A percentile compares a stretch with the other conserved stretches of the same genome.
Evolutionary conservation across 2,888 invertebrate species (phyloP).

Genomic region (Anthophora plumipes): DNA sequence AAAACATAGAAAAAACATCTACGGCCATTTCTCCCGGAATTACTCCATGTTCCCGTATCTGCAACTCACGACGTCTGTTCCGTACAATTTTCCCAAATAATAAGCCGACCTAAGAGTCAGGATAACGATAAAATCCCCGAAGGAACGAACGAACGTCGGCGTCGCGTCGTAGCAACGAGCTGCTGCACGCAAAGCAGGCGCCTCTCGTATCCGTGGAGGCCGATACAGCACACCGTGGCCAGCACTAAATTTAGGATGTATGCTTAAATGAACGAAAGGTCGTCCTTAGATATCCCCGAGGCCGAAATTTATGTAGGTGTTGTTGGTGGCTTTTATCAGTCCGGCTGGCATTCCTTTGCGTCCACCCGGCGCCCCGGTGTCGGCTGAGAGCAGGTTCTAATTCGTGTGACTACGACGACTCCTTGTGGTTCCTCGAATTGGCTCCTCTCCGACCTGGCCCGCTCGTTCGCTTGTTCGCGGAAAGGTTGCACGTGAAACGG

Average conservation of each 20-base stretch:
- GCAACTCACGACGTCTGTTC: neutral
- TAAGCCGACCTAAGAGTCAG: neutral
- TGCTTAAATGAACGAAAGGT: conserved; percentile 82
- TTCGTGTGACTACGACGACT: conserved; percentile 77
- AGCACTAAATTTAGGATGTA: conserved; percentile 82
- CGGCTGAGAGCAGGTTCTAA: conserved; percentile 84
- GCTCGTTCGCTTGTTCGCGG: neutral
- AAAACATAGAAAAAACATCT: too few relatives aligned
- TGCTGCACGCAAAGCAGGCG: conserved; percentile 48
- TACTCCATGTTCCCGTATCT: neutral
- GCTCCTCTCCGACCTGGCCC: conserved; percentile 19
- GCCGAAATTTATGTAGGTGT: conserved; percentile 84
- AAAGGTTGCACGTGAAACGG: conserved; percentile 15
- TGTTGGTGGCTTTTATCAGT: conserved; percentile 84
- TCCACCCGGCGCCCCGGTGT: conserved; percentile 83
- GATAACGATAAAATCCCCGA: conserved; percentile 19
- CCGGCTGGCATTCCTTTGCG: conserved; percentile 82
- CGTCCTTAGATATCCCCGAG: conserved; percentile 79
- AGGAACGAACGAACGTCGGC: conserved; percentile 10
- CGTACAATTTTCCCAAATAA: conserved; percentile 16
- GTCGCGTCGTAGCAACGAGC: conserved; percentile 36
- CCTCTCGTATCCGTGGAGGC: conserved; percentile 47
- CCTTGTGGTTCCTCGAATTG: conserved; percentile 62
- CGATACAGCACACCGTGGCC: conserved; percentile 61
- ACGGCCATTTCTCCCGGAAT: too few relatives aligned